A percentile compares a stretch with the other conserved stretches of the same genome.
phyloP scores from a whole-genome alignment of 2,888 invertebrate species.

The Chouioia cunea region DNA sequence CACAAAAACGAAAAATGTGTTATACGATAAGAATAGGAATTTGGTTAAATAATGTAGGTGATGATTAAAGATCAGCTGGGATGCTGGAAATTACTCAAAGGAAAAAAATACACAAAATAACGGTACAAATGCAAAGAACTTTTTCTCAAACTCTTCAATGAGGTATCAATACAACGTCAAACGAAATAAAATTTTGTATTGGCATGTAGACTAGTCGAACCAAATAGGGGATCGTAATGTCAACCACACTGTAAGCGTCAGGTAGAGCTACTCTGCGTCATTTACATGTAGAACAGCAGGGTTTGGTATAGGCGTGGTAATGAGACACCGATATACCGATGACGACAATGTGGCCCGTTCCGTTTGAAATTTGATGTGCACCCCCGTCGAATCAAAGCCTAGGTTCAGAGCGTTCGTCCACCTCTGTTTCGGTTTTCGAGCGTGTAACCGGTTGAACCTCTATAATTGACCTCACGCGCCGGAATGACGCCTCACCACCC shows the following conservation, averaged over 20 bases:
- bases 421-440: constrained; percentile 53
- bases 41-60: too few relatives aligned
- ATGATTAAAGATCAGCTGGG: too few relatives aligned
- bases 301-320: constrained; percentile 2
- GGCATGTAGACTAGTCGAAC: neutral
- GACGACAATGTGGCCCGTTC: constrained; percentile 6
- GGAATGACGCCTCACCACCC: constrained; percentile 47
- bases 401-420: constrained; percentile 21
- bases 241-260: neutral
- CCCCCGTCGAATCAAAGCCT: constrained; percentile 49
- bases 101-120: too few relatives aligned
- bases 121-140: too few relatives aligned
- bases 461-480: constrained; percentile 54
- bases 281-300: constrained; percentile 7
- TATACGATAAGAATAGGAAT: too few relatives aligned
- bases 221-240: constrained; percentile 4
- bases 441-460: constrained; percentile 52
- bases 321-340: constrained; percentile 23
- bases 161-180: too few relatives aligned
- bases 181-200: too few relatives aligned
- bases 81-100: too few relatives aligned
- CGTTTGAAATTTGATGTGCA: constrained; percentile 36
- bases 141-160: too few relatives aligned
- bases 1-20: too few relatives aligned
- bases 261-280: constrained; percentile 5